phyloP scores from a whole-genome alignment of 2,888 invertebrate genomes.

The Aethes cnicana region DNA sequence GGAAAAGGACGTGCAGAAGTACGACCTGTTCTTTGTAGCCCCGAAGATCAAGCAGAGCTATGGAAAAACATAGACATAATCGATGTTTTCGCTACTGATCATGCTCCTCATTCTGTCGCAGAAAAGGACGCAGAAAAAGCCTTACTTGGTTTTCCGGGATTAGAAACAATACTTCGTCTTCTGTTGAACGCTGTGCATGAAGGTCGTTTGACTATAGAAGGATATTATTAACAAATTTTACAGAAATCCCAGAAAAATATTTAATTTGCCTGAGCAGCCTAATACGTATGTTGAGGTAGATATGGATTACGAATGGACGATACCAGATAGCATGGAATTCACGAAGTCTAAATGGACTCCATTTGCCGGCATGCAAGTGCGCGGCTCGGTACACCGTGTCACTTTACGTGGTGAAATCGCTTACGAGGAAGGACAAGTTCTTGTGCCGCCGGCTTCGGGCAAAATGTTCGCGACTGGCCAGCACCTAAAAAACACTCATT shows the following conservation, averaged over 20 bases:
- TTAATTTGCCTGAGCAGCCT: conserved; percentile 96
- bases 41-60: conserved; percentile 96
- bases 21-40: conserved; percentile 90
- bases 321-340: conserved; percentile 90
- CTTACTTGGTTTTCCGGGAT: conserved; percentile 97
- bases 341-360: conserved; percentile 99
- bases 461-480: conserved; percentile 90
- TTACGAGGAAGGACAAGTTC: conserved; percentile 95
- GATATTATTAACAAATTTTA: conserved; percentile 95
- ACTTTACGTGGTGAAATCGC: conserved; percentile 97
- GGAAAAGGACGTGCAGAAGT: conserved; percentile 91
- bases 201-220: conserved; percentile 92
- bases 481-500: conserved; percentile 68
- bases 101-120: conserved; percentile 96
- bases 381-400: conserved; percentile 95
- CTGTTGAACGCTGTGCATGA: conserved; percentile 96
- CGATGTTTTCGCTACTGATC: conserved; percentile 99
- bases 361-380: conserved; percentile 93
- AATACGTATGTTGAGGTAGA: conserved; percentile 98
- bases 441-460: conserved; percentile 93
- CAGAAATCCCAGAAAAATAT: conserved; percentile 96
- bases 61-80: conserved; percentile 98
- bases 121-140: conserved; percentile 93
- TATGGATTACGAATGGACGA: conserved; percentile 95
- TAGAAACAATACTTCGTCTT: conserved; percentile 98